Base-by-base conservation (phyloP, 2,888 invertebrate genomes). In the Sphaerophoria rueppellii region DNA sequence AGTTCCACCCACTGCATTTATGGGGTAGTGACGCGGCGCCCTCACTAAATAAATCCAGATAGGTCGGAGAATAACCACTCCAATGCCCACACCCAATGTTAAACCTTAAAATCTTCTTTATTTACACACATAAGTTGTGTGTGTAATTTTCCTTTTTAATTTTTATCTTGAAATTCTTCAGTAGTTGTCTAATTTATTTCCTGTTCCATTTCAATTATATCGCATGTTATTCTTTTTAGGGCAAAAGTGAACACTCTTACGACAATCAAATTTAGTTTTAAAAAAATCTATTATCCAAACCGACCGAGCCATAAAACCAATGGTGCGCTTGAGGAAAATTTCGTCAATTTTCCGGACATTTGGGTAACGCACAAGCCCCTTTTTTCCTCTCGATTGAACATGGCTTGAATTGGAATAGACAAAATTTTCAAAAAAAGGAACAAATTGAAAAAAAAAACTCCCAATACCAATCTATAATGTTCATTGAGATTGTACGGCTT, bases 321-420 rank as follows among this genome's bases (percentile, higher is more conserved):
- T 80, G 83, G 61, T 76, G 83, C 83, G 67, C 61, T 83, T 54
- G 57, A 82, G 50, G 72, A 73, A 77, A 74, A 75, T 69, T 75
- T 79, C 50, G 71, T 79, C 71, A 83, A 79, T 83, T 78, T 83
- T 83, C 82, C 74, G 79, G 75, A 55, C 35, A 72, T 80, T 83
- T 79, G 75, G 80, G 61, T 74, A 69, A 60, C 75, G 55, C 55
- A 58, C 72, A 72, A 76, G 71, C 79, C 77, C 58, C 71, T 72
- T 67, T 74, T 83, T 83, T 54, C 57, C 72, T 65, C 69, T 83
- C 75, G 80, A 80, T 76, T 82, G 71, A 67, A 73, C 82, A 82
- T 65, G 67, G n/a, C 72, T 46, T 16, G 71, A 43, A 63, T 63
- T 34, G 48, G 12, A 54, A 67, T 67, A 67, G 67, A 67, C 35